Evolutionary conservation across 1,140 invertebrate genomes (phyloP), one percentile per base, ranked within the genome.

Genomic region (Anastatus disparis): DNA sequence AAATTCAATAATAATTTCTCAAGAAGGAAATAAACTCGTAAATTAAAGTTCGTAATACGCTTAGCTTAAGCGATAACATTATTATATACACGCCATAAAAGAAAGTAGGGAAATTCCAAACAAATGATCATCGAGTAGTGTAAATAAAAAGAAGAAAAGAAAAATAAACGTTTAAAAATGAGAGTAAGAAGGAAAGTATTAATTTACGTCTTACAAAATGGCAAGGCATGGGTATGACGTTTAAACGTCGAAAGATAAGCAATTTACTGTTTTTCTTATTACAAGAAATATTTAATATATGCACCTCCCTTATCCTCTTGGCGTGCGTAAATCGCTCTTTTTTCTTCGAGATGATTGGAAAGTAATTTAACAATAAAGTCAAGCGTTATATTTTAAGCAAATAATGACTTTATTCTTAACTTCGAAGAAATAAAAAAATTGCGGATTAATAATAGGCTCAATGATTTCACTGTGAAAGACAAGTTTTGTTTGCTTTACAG

Each of bases 221-320:
- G 56, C 42, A 35, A 59, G 31, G 56, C 15, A 35, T 10, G 3
- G 12, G 20, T 27, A 40, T 10, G 35, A 59, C 20, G 26, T 59
- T 59, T 59, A 40, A 40, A 29, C 38, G 1, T 4, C 35, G 20
- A 8, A 22, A 20, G 1, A 2, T n/a, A n/a, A n/a, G n/a, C n/a
- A n/a, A n/a, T n/a, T n/a, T n/a, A n/a, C n/a, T n/a, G n/a, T n/a
- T n/a, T n/a, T n/a, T n/a, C n/a, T n/a, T n/a, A n/a, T n/a, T n/a
- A n/a, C n/a, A n/a, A n/a, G n/a, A n/a, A n/a, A n/a, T n/a, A n/a
- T n/a, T n/a, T n/a, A n/a, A n/a, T 59, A 31, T 59, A 59, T 35
- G 56, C 56, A 59, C 56, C 40, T 42, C 56, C 56, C 38, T 59
- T 59, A 59, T 59, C 56, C 56, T 24, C 10, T n/a, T 26, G 15